Percentiles rank a stretch among this genome's conserved stretches.
phyloP scores from a whole-genome alignment of 2,113 vertebrate species.

The Osmerus eperlanus region DNA sequence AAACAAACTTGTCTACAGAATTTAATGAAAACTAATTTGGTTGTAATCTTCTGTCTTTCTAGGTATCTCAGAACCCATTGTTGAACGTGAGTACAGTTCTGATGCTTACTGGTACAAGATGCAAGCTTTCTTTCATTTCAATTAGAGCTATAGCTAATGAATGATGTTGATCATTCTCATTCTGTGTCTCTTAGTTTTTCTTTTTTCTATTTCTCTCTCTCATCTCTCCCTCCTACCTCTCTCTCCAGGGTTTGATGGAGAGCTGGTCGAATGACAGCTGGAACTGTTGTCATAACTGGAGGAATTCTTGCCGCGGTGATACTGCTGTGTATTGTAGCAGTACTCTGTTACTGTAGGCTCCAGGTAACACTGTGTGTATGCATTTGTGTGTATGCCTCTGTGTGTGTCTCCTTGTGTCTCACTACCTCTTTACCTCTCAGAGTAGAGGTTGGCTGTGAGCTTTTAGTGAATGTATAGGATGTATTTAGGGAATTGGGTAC shows the following conservation, averaged over 20 bases:
- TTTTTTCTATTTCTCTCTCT: neutral
- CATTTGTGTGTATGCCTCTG: neutral
- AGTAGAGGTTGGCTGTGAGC: too few relatives aligned
- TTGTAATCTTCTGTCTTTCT: slow-evolving; percentile 24
- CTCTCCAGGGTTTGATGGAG: slow-evolving; percentile 91
- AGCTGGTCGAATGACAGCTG: slow-evolving; percentile 95
- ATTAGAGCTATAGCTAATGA: neutral
- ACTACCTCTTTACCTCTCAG: too few relatives aligned
- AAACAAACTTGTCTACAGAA: neutral
- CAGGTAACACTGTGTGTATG: slow-evolving; percentile 74
- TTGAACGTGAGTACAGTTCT: slow-evolving; percentile 29
- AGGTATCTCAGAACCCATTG: slow-evolving; percentile 45
- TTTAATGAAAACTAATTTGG: slow-evolving; percentile 22
- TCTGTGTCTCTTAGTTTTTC: neutral
- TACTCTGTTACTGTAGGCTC: slow-evolving; percentile 96
- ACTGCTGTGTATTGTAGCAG: slow-evolving; percentile 92
- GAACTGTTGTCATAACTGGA: slow-evolving; percentile 96
- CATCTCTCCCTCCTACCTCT: neutral
- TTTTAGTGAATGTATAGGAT: too few relatives aligned
- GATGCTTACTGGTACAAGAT: neutral
- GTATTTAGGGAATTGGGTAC: too few relatives aligned
- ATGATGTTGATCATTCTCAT: neutral
- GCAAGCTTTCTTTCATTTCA: neutral
- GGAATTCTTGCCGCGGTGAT: slow-evolving; percentile 96
- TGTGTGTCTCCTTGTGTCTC: neutral